Base-by-base conservation (phyloP, 37 sponge, comb jelly and placozoan species). In the Hormiphora californensis region DNA sequence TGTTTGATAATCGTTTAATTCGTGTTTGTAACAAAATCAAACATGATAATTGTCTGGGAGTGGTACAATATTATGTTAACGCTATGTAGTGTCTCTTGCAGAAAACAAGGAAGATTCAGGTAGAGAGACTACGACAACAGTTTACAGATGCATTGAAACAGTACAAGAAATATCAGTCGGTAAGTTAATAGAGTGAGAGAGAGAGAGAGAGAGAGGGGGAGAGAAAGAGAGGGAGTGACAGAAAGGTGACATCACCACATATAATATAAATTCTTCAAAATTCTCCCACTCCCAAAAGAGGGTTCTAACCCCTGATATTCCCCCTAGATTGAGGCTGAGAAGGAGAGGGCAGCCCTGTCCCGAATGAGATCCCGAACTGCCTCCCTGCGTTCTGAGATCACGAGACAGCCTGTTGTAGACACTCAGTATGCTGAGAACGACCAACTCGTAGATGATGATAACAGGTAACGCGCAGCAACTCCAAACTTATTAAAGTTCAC, bases 331-430 rank as follows among this genome's bases (percentile, higher is more conserved):
- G 81, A 73, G 43, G 81, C 81, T 4, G 81, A 73, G 2, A 73
- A 73, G 46, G 81, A 73, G 46, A 1, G 81, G 44, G 81, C 81
- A 43, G 81, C 81, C 5, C 15, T 73, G 9, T 73, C 81, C 8
- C 35, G 81, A 19, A 73, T 73, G 81, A 73, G 81, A 73, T 32
- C 81, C 32, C 40, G 81, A 73, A 73, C 81, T 40, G 38, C 81
- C 23, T 73, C 81, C 2, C 46, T 73, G 1, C 81, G 81, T 43
- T n/a, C 40, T 28, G 81, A 73, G 23, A 73, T 73, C 1, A 19
- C 81, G 9, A 39, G 38, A 5, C 81, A 41, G 22, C 81, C 81
- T 19, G 22, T 19, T 40, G 81, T 73, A 36, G 81, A 73, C 81
- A 73, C 81, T 2, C 39, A 33, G 28, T 73, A 73, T 41, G 81